phyloP scores from a whole-genome alignment of 2,113 vertebrate genomes.

The Glaucomys volans region DNA sequence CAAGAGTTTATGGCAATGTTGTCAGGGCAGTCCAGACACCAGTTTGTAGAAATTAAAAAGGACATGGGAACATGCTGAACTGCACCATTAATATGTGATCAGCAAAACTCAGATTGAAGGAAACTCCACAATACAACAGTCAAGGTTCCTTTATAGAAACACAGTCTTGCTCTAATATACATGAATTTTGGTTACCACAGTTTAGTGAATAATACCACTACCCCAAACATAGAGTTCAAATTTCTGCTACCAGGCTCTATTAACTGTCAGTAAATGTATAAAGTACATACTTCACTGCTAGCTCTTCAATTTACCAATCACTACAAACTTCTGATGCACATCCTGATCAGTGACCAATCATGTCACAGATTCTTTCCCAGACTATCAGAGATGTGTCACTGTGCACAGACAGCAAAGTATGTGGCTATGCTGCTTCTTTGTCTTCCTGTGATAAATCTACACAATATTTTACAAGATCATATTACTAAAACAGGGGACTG shows the following conservation, averaged over 20 bases:
- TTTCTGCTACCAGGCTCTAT: background rate
- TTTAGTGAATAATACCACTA: background rate
- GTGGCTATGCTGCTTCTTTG: background rate
- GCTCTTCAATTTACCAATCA: background rate
- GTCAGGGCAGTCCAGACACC: background rate
- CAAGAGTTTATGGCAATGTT: background rate
- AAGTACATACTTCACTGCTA: background rate
- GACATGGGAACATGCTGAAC: background rate
- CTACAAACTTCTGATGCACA: background rate
- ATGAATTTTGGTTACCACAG: background rate
- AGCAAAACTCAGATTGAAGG: background rate
- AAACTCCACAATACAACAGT: background rate
- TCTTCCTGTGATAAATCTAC: background rate
- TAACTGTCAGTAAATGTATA: background rate
- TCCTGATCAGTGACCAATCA: background rate
- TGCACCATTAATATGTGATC: background rate
- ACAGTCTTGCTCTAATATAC: background rate
- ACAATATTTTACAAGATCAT: background rate
- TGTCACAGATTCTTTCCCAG: background rate
- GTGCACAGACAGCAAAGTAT: background rate
- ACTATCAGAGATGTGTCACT: background rate
- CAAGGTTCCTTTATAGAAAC: background rate
- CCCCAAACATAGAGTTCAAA: background rate
- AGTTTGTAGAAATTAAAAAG: background rate
- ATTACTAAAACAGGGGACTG: background rate